Conservation (phyloP, 2,797 vertebrate species). For the Scolopax rusticola region DNA sequence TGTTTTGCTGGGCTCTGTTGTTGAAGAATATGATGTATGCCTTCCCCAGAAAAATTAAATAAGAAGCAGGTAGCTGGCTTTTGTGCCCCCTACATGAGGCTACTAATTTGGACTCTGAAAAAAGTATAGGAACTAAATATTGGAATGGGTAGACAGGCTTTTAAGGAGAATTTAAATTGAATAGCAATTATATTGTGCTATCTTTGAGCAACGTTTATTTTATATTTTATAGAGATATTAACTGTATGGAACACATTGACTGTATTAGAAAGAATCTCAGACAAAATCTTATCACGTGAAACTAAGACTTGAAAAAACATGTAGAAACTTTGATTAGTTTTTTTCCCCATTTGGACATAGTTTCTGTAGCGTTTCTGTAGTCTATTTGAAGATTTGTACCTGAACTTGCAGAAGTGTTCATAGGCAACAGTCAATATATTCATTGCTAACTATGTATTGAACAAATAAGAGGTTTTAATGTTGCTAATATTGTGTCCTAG, state of each 20-base stretch:
- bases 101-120: background rate
- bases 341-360: background rate
- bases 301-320: background rate
- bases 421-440: background rate
- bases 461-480: background rate
- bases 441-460: background rate
- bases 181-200: background rate
- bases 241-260: background rate
- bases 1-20: background rate
- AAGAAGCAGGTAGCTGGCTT: accelerated
- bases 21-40: background rate
- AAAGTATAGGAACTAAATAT: background rate
- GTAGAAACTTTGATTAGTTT: background rate
- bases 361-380: background rate
- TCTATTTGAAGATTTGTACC: background rate
- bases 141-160: background rate
- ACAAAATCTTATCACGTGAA: background rate
- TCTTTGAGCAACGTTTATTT: background rate
- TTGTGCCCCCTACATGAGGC: background rate
- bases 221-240: background rate
- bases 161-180: background rate
- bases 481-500: background rate
- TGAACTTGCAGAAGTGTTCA: background rate
- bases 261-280: background rate
- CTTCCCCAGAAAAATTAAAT: background rate